A percentile compares a stretch with the other conserved stretches of the same genome.
Conservation (phyloP, 2,888 invertebrate species). For the Acleris sparsana region DNA sequence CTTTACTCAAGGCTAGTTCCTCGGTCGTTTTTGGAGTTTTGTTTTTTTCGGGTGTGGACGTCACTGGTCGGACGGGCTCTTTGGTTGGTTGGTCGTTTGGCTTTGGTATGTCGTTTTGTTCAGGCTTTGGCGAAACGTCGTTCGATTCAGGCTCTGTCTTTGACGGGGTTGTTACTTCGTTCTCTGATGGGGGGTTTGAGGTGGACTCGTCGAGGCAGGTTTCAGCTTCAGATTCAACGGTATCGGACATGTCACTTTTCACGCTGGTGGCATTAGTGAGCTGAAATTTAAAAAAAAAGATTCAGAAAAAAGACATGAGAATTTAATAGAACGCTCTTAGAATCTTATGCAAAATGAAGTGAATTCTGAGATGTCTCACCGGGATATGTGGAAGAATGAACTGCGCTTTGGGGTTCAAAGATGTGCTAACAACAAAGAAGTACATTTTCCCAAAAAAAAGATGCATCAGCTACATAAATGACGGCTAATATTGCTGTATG, state of each 20-base stretch:
- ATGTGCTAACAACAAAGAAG: too few relatives aligned
- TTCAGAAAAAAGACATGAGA: neutral
- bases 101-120: slow-evolving; percentile 40
- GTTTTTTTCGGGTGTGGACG: slow-evolving; percentile 49
- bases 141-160: slow-evolving; percentile 4
- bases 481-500: too few relatives aligned
- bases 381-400: too few relatives aligned
- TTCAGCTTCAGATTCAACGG: slow-evolving; percentile 62
- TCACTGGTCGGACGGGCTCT: slow-evolving; percentile 39
- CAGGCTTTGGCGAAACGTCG: slow-evolving; percentile 23
- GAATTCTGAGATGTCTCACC: too few relatives aligned
- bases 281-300: slow-evolving; percentile 50
- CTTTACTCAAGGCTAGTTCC: slow-evolving; percentile 28
- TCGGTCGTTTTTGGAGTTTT: slow-evolving; percentile 33
- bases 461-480: too few relatives aligned
- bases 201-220: slow-evolving; percentile 21
- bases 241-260: slow-evolving; percentile 60
- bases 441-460: too few relatives aligned
- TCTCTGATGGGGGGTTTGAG: neutral
- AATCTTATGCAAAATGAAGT: too few relatives aligned
- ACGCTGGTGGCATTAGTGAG: slow-evolving; percentile 62
- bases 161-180: neutral
- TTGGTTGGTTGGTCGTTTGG: slow-evolving; percentile 32
- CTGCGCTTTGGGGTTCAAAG: too few relatives aligned
- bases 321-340: neutral